Conservation (phyloP, 64 coral and sea anemone species). For the Montipora sp. region DNA sequence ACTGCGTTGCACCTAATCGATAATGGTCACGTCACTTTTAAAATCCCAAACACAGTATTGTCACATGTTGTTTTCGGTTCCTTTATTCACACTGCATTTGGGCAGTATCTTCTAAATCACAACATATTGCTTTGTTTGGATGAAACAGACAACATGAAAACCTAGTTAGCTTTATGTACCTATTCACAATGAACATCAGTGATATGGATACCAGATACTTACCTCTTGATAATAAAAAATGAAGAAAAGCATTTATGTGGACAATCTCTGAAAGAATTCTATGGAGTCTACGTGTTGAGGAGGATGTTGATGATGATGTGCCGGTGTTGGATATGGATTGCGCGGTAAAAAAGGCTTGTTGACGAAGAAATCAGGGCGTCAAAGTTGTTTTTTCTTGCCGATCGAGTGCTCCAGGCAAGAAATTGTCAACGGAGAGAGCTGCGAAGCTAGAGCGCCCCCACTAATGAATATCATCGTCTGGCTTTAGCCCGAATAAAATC, state of each 20-base stretch:
- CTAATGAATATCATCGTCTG: too few species aligned
- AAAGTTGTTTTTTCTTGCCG: background rate
- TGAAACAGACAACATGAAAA: background rate
- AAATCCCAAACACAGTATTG: too few species aligned
- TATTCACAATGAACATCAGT: background rate
- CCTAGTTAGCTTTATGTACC: background rate
- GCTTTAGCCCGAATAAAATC: too few species aligned
- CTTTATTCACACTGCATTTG: too few species aligned
- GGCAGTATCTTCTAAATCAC: too few species aligned
- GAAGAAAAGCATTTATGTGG: constrained; percentile 96
- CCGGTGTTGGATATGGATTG: constrained; percentile 89
- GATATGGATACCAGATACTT: background rate
- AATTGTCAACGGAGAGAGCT: too few species aligned
- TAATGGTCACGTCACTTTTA: too few species aligned
- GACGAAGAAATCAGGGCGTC: constrained; percentile 26
- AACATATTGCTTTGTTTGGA: too few species aligned
- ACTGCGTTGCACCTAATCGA: too few species aligned
- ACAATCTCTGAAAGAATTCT: constrained; percentile 97
- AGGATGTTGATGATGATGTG: constrained; percentile 93
- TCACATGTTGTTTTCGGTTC: too few species aligned
- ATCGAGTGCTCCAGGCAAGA: background rate
- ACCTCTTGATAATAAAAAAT: constrained; percentile 99
- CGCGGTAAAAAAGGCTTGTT: constrained; percentile 85
- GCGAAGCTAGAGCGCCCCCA: too few species aligned
- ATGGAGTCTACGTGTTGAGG: constrained; percentile 92